These are phyloP conservation scores for Anagrus nilaparvatae DNA, from an alignment of 1,140 invertebrate species.

Conservation along the genomic window DNA sequence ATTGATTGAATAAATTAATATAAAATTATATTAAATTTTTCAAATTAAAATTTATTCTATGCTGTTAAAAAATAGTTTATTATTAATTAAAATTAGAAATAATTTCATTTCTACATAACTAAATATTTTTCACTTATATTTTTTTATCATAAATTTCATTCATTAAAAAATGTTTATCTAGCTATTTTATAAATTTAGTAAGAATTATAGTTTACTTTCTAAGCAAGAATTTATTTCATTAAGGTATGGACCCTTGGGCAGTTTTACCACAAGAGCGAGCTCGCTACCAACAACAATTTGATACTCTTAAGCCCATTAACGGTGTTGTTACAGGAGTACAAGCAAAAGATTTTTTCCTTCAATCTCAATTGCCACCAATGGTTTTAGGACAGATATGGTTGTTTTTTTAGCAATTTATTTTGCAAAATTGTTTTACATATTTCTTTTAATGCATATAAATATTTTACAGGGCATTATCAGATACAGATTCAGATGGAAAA, in stretches of 20 bases:
- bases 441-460: not conserved
- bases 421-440: not conserved
- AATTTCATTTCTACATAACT: no score
- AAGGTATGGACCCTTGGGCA: conserved; percentile 69
- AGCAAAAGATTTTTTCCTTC: conserved; percentile 88
- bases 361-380: conserved; percentile 79
- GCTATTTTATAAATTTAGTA: not conserved
- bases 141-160: not conserved
- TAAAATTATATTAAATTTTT: no score
- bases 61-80: no score
- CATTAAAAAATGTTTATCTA: not conserved
- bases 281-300: conserved; percentile 88
- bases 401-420: not conserved
- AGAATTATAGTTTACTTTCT: conserved; percentile 5
- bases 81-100: no score
- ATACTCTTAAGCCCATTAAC: conserved; percentile 72
- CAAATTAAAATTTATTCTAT: no score
- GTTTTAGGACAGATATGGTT: conserved; percentile 92
- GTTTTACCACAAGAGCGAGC: conserved; percentile 77
- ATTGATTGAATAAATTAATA: no score
- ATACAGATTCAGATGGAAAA: conserved; percentile 93
- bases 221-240: conserved; percentile 7
- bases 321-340: conserved; percentile 89
- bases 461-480: conserved; percentile 70
- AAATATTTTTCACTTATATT: no score